These are phyloP conservation scores for Hyperoplus lanceolatus DNA, from an alignment of 2,797 vertebrate species.

Conservation along the genomic window DNA sequence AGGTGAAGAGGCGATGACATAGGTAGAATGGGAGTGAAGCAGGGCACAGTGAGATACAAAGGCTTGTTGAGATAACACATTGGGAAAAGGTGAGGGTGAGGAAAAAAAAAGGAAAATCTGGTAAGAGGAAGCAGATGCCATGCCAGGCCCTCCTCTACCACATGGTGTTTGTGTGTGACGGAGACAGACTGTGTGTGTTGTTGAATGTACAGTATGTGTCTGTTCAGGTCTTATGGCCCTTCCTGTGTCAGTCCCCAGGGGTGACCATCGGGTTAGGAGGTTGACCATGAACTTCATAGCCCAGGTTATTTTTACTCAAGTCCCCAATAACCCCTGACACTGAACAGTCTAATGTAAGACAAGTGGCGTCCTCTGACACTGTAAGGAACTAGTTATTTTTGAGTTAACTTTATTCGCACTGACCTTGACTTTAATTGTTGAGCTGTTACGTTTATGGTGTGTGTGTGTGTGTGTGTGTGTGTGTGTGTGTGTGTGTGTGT, in stretches of 20 bases:
- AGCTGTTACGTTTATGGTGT: neutral
- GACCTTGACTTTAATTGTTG: conserved; percentile 5
- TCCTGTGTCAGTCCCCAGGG: neutral
- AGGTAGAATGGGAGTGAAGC: conserved; percentile 8
- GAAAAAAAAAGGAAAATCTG: conserved; percentile 44
- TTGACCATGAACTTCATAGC: neutral
- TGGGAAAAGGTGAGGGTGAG: conserved; percentile 3
- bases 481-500: neutral
- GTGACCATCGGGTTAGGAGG: neutral
- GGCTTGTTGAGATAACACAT: conserved; percentile 16
- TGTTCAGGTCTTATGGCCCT: conserved; percentile 1
- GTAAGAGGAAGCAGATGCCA: conserved; percentile 75
- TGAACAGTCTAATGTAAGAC: neutral
- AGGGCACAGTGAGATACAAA: conserved; percentile 32
- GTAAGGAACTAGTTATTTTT: neutral
- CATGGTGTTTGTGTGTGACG: conserved; percentile 65
- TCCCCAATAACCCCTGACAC: neutral
- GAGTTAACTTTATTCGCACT: neutral
- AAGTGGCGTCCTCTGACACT: neutral
- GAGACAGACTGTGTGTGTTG: conserved; percentile 39
- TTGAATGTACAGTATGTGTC: conserved; percentile 39
- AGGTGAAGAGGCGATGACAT: conserved; percentile 10
- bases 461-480: neutral
- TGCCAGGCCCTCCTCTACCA: conserved; percentile 60
- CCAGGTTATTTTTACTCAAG: neutral